Percentiles rank a stretch among this genome's conserved stretches.
These are phyloP conservation scores for Hippocampus abdominalis DNA, from an alignment of 2,113 vertebrate species.

Conservation along the genomic window DNA sequence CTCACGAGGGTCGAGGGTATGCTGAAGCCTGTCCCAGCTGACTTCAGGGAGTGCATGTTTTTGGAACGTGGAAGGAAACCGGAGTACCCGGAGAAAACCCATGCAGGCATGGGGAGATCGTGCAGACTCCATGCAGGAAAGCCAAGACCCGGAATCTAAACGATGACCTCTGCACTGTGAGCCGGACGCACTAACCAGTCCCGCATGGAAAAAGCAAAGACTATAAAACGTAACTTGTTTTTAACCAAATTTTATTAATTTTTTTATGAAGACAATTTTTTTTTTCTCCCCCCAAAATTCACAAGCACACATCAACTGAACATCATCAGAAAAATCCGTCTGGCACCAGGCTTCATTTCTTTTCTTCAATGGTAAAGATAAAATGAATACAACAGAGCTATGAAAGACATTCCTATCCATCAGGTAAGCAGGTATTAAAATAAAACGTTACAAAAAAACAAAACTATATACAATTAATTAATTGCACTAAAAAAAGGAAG, in stretches of 20 bases:
- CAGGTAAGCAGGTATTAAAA: conserved; percentile 11
- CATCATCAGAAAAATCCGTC: neutral
- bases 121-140: too few relatives aligned
- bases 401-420: conserved; percentile 24
- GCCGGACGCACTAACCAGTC: too few relatives aligned
- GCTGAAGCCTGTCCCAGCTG: too few relatives aligned
- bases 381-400: conserved; percentile 38
- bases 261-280: too few relatives aligned
- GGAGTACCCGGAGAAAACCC: too few relatives aligned
- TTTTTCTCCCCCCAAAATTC: neutral
- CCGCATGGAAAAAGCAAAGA: neutral
- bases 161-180: too few relatives aligned
- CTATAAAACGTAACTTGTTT: neutral
- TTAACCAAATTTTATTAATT: too few relatives aligned
- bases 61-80: too few relatives aligned
- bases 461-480: neutral
- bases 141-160: too few relatives aligned
- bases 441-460: neutral
- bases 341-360: conserved; percentile 22
- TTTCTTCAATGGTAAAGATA: conserved; percentile 16
- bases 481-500: neutral
- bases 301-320: neutral
- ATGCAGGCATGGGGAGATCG: too few relatives aligned
- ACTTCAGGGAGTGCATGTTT: too few relatives aligned
- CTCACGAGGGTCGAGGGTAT: too few relatives aligned